A percentile compares a stretch with the other conserved stretches of the same genome.
phyloP scores from a whole-genome alignment of 2,888 invertebrate genomes.

The Gryllus longicercus region DNA sequence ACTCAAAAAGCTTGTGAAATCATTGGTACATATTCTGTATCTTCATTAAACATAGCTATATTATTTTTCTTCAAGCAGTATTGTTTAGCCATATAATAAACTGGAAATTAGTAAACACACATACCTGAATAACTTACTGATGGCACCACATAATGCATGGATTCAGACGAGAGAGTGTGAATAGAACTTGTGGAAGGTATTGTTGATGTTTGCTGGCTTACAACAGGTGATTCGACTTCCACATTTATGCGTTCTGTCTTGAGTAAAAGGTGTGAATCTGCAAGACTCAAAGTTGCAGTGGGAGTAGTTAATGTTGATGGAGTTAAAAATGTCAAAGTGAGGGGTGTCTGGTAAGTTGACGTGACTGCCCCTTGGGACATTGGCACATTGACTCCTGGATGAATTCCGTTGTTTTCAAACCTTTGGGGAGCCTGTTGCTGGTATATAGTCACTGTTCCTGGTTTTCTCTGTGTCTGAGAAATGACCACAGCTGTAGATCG shows the following conservation, averaged over 20 bases:
- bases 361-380: slow-evolving; percentile 4
- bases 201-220: background rate
- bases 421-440: slow-evolving; percentile 29
- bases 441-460: slow-evolving; percentile 34
- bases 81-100: background rate
- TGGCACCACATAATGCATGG: slow-evolving; percentile 41
- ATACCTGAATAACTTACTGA: slow-evolving; percentile 46
- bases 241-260: slow-evolving; percentile 31
- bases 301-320: slow-evolving; percentile 35
- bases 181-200: background rate
- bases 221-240: slow-evolving; percentile 33
- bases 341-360: slow-evolving; percentile 42
- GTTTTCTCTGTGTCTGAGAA: slow-evolving; percentile 30
- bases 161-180: slow-evolving; percentile 26
- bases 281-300: slow-evolving; percentile 29
- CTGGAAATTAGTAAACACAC: slow-evolving; percentile 20
- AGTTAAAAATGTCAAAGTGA: slow-evolving; percentile 47
- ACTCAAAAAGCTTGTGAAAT: too few relatives aligned
- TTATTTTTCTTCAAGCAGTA: too few relatives aligned
- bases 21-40: too few relatives aligned
- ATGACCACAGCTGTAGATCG: slow-evolving; percentile 22
- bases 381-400: slow-evolving; percentile 37
- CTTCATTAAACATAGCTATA: too few relatives aligned
- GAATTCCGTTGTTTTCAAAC: slow-evolving; percentile 20
- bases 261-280: slow-evolving; percentile 34